Evolutionary conservation across 2,113 vertebrate genomes (phyloP).

Genomic region (Caranx ignobilis): DNA sequence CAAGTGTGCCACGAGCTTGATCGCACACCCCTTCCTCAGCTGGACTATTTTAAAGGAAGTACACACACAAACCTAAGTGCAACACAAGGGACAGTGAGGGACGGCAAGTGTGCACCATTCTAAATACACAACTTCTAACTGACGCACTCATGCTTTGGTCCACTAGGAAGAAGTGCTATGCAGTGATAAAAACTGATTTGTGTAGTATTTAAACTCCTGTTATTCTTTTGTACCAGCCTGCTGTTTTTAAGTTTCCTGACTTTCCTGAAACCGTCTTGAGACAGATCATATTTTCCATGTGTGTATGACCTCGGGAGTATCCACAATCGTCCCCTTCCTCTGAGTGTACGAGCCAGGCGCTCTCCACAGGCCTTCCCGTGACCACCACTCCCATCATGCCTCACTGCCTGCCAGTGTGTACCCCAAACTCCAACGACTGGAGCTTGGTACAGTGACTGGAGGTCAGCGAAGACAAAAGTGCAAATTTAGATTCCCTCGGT

Average conservation of each 20-base stretch:
- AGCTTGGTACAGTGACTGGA: conserved; percentile 59
- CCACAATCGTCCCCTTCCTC: conserved; percentile 42
- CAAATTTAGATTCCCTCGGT: conserved; percentile 72
- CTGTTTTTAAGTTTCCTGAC: conserved; percentile 17
- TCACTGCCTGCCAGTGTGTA: conserved; percentile 64
- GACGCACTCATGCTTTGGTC: conserved; percentile 74
- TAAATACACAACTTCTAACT: conserved; percentile 49
- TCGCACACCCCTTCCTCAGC: conserved; percentile 3
- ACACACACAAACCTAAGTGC: conserved; percentile 49
- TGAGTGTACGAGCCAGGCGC: conserved; percentile 79
- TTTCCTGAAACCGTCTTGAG: conserved; percentile 16
- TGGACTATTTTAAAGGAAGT: conserved; percentile 45
- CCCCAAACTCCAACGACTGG: conserved; percentile 53
- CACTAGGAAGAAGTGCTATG: conserved; percentile 54
- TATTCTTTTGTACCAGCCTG: conserved; percentile 26
- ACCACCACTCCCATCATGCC: conserved; percentile 66
- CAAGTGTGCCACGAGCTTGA: conserved; percentile 12
- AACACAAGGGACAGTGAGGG: conserved; percentile 48
- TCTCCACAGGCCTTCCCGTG: conserved; percentile 73
- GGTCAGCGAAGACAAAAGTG: conserved; percentile 66
- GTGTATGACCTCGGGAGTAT: conserved; percentile 49
- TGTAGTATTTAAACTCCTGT: conserved; percentile 16
- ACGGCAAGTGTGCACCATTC: conserved; percentile 15
- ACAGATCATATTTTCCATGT: conserved; percentile 25
- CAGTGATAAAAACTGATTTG: conserved; percentile 38